Conservation (phyloP, 2,797 vertebrate species). For the Borostomias antarcticus region DNA sequence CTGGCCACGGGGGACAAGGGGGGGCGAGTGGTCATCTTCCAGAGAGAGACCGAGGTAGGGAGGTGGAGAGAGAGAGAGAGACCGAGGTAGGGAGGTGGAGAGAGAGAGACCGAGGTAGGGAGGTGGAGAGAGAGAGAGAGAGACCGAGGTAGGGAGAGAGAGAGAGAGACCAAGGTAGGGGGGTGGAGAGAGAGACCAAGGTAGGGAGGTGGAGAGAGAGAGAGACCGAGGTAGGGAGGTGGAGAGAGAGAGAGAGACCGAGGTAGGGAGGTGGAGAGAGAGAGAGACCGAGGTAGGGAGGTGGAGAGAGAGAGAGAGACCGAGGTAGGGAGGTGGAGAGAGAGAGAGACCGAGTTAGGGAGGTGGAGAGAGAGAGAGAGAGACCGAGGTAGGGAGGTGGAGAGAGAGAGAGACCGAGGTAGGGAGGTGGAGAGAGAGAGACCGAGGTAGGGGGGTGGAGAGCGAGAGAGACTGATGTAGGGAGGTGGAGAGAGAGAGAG, state of each 20-base stretch:
- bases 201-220: too few species aligned
- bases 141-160: not conserved
- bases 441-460: not conserved
- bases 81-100: not conserved
- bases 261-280: not conserved
- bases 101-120: not conserved
- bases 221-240: too few species aligned
- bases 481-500: not conserved
- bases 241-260: not conserved
- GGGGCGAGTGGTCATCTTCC: constrained; percentile 97
- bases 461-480: not conserved
- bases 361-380: too few species aligned
- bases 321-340: not conserved
- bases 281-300: not conserved
- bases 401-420: too few species aligned
- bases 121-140: not conserved
- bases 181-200: too few species aligned
- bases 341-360: not conserved
- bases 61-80: not conserved
- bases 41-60: constrained; percentile 92
- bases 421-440: too few species aligned
- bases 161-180: too few species aligned
- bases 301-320: not conserved
- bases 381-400: too few species aligned
- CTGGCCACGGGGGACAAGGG: constrained; percentile 98